phyloP scores from a whole-genome alignment of 2,113 vertebrate genomes.

The Microtus ochrogaster region DNA sequence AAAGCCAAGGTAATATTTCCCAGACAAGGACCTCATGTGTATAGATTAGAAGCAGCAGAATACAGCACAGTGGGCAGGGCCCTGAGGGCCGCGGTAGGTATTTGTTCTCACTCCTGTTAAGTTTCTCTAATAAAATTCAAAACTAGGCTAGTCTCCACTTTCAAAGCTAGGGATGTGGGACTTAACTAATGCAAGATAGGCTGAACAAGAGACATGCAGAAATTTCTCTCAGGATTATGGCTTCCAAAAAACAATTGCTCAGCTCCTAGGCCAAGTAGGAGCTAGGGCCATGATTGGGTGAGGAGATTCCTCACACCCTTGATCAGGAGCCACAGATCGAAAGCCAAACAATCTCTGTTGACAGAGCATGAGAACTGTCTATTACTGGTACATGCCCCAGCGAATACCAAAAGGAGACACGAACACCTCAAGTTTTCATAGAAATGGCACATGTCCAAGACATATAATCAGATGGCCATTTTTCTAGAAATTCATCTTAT shows the following conservation, averaged over 20 bases:
- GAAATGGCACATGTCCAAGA: neutral
- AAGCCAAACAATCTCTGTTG: too few species aligned
- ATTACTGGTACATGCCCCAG: neutral
- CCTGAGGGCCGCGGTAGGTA: rapidly evolving
- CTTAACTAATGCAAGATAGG: neutral
- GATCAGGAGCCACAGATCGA: neutral
- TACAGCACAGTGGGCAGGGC: too few species aligned
- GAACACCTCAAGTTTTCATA: neutral
- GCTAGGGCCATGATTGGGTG: too few species aligned
- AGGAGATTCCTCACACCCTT: neutral
- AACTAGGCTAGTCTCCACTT: neutral
- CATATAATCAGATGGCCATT: neutral
- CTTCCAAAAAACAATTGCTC: neutral
- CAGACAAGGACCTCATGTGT: rapidly evolving
- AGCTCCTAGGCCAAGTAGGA: neutral
- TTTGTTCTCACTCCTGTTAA: neutral
- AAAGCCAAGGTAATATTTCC: neutral
- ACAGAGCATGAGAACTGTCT: neutral
- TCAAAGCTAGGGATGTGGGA: neutral
- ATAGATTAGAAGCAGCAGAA: neutral
- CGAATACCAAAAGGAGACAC: neutral
- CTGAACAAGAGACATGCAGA: neutral
- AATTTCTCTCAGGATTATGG: neutral
- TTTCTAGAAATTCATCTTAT: neutral
- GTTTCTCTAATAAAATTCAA: neutral